Evolutionary conservation across 2,113 vertebrate genomes (phyloP).

Genomic region (Cryptomyrus ogoouensis): DNA sequence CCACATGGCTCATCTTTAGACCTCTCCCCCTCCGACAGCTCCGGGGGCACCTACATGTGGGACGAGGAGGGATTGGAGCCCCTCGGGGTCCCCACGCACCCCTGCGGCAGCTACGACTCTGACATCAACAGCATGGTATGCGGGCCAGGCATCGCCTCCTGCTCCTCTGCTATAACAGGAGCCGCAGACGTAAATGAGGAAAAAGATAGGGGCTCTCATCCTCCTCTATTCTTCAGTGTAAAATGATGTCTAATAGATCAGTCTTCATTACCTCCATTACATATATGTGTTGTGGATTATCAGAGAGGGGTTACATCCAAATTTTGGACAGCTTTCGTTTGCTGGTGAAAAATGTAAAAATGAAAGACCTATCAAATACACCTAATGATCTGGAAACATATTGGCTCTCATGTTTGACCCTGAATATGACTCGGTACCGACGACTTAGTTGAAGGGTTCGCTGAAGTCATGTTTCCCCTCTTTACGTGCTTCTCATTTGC

Average conservation of each 20-base stretch:
- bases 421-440: neutral
- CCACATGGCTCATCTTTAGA: slow-evolving; percentile 83
- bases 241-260: neutral
- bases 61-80: slow-evolving; percentile 94
- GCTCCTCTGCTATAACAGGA: neutral
- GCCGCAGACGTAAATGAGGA: neutral
- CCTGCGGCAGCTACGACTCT: slow-evolving; percentile 81
- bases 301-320: neutral
- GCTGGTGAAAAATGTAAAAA: neutral
- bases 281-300: neutral
- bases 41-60: slow-evolving; percentile 95
- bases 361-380: neutral
- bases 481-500: neutral
- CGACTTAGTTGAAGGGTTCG: neutral
- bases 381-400: neutral
- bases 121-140: slow-evolving; percentile 92
- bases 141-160: neutral
- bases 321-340: neutral
- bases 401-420: neutral
- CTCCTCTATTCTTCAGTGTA: neutral
- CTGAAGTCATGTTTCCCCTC: neutral
- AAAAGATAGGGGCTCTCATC: neutral
- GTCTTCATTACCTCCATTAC: neutral
- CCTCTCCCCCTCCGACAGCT: slow-evolving; percentile 91
- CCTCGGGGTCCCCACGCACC: slow-evolving; percentile 72